phyloP scores from a whole-genome alignment of 1,140 invertebrate species.

The Cydia splendana region DNA sequence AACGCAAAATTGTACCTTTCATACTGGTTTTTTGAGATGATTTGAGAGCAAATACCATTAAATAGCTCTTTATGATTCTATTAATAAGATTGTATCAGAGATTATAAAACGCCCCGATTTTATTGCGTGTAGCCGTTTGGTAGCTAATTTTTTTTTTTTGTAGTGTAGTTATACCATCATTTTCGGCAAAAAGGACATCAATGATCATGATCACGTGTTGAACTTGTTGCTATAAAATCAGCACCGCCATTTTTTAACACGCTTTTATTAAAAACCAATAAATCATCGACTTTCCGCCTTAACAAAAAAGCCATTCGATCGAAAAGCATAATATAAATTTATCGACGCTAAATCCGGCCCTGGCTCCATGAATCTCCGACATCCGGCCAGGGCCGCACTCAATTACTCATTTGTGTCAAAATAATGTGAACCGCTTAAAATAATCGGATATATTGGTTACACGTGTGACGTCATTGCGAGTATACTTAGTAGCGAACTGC shows the following conservation, averaged over 20 bases:
- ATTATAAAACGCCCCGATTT: no score
- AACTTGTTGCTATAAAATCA: not conserved
- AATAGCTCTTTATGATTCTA: no score
- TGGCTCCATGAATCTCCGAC: constrained; percentile 63
- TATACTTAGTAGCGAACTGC: not conserved
- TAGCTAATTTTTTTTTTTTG: no score
- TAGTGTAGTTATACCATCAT: no score
- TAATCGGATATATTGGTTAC: constrained; percentile 57
- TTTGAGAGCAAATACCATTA: no score
- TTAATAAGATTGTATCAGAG: no score
- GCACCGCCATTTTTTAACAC: not conserved
- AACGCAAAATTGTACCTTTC: no score
- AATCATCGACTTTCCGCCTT: constrained; percentile 37
- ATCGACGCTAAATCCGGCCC: constrained; percentile 52
- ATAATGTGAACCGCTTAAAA: constrained; percentile 64
- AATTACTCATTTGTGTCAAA: constrained; percentile 71
- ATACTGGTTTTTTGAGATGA: no score
- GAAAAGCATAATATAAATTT: constrained; percentile 57
- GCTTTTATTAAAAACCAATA: constrained; percentile 34
- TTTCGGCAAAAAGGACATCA: no score
- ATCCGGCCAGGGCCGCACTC: constrained; percentile 61
- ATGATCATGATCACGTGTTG: not conserved
- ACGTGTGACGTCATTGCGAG: not conserved
- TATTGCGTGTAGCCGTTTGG: no score
- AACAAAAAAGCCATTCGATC: not conserved